Evolutionary conservation across 2,797 vertebrate species (phyloP), one percentile per base, ranked within the genome.

Genomic region (Xyrichtys novacula): DNA sequence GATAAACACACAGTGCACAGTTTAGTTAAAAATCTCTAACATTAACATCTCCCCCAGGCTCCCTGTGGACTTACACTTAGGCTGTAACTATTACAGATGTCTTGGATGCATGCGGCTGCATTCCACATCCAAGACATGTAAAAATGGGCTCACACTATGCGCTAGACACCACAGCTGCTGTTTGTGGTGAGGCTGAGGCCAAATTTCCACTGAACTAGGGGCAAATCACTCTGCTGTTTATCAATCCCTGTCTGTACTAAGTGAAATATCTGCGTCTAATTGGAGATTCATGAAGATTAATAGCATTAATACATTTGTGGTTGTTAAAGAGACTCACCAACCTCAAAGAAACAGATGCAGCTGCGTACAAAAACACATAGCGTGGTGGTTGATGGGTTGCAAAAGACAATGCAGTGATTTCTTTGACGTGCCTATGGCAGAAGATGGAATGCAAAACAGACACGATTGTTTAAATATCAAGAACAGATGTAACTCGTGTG

Each of bases 401-500:
- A 25, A 28, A 36, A 65, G 23, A 63, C 25, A 67, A 49, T 47
- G 7, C 15, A 43, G 0, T 58, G 25, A 28, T 46, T 57, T 50
- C 31, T 52, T 54, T 42, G 23, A 43, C 19, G 64, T 46, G 57
- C 25, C 6, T 0, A 1, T 29, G n/a, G 25, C 39, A 38, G 32
- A 19, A 26, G 28, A 48, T 12, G 5, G 11, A 26, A 1, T 50
- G 10, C 56, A 5, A 28, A 60, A 56, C 23, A 19, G 46, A 34
- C 15, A 34, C 48, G 8, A 20, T 22, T 43, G 55, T 71, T 17
- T 39, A 6, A 60, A 6, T 65, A 66, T 65, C 15, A 73, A 25
- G 12, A 78, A 25, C 65, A 78, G 14, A 69, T 80, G 49, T 43
- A 25, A 14, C 23, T 14, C 10, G 11, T 20, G 15, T 19, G 23